Percentiles rank a stretch among this genome's conserved stretches.
These are phyloP conservation scores for Ectemnius cavifrons DNA, from an alignment of 2,888 invertebrate genomes.

Conservation along the genomic window DNA sequence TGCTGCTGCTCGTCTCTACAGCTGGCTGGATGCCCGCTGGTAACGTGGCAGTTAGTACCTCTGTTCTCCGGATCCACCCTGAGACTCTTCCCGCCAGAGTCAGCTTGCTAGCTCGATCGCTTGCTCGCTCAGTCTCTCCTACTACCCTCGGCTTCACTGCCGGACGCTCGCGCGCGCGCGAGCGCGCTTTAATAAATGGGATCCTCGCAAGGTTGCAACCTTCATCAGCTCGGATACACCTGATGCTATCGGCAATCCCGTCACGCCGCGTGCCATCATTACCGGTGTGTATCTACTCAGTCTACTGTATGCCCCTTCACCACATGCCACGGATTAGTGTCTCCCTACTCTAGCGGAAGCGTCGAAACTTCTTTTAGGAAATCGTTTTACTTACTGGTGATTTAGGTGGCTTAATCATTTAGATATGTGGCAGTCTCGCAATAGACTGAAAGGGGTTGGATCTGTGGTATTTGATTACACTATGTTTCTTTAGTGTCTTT, in stretches of 20 bases:
- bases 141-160: neutral
- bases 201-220: slow-evolving; percentile 72
- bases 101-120: neutral
- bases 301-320: slow-evolving; percentile 56
- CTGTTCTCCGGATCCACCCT: slow-evolving; percentile 3
- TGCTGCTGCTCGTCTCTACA: no score
- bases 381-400: no score
- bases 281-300: slow-evolving; percentile 48
- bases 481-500: no score
- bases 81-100: no score
- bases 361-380: no score
- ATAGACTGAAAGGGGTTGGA: no score
- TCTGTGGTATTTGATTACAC: no score
- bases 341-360: no score
- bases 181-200: slow-evolving; percentile 72
- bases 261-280: slow-evolving; percentile 67
- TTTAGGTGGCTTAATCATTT: no score
- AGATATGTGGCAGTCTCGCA: no score
- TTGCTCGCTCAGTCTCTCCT: neutral
- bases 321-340: slow-evolving; percentile 37
- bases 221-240: slow-evolving; percentile 72
- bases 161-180: neutral
- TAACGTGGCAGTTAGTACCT: slow-evolving; percentile 14
- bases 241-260: slow-evolving; percentile 73
- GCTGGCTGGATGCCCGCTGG: slow-evolving; percentile 14